Evolutionary conservation across 2,113 vertebrate species (phyloP).

Genomic region (Gavia stellata): DNA sequence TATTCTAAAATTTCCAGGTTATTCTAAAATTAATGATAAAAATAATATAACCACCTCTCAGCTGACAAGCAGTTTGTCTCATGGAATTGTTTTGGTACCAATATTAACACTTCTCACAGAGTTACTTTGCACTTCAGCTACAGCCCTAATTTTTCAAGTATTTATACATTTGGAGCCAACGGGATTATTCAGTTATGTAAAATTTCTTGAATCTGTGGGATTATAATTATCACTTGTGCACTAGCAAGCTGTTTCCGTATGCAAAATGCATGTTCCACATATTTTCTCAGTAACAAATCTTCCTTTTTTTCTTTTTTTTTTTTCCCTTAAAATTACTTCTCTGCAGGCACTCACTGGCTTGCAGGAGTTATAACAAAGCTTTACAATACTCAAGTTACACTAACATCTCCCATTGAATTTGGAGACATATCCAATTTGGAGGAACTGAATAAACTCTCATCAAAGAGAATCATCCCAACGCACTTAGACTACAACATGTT

Average conservation of each 20-base stretch:
- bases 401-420: conserved; percentile 73
- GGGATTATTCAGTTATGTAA: neutral
- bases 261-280: neutral
- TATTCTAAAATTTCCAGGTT: rapidly evolving
- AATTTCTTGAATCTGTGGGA: neutral
- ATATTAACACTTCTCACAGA: neutral
- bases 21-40: neutral
- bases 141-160: neutral
- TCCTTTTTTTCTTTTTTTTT: neutral
- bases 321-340: neutral
- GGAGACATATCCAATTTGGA: conserved; percentile 71
- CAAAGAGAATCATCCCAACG: conserved; percentile 71
- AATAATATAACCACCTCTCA: neutral
- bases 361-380: conserved; percentile 71
- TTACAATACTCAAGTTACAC: conserved; percentile 35
- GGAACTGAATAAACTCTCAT: conserved; percentile 56
- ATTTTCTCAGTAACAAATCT: neutral
- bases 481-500: conserved; percentile 72
- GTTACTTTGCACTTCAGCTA: neutral
- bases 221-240: neutral
- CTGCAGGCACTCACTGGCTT: conserved; percentile 75
- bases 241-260: neutral
- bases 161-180: neutral
- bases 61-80: neutral
- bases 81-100: neutral